Conservation (phyloP, 2,797 vertebrate species). For the Peromyscus nudipes region DNA sequence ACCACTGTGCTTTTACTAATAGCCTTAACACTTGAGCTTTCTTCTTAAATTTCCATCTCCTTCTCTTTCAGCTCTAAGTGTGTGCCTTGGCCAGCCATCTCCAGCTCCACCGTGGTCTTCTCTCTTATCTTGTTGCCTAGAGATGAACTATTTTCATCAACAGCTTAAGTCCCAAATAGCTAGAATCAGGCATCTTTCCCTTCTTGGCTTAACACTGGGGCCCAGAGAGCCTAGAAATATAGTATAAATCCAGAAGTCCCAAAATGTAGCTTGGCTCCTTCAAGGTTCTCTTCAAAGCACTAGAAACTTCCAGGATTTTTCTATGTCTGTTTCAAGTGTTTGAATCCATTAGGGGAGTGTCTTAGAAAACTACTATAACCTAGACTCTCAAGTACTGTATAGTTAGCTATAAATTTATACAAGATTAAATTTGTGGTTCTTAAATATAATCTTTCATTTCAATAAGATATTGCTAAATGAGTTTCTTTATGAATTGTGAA, state of each 20-base stretch:
- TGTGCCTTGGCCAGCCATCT: not conserved
- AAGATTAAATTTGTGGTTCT: slow-evolving; percentile 1
- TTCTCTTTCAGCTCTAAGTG: not conserved
- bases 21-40: not conserved
- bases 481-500: slow-evolving; percentile 16
- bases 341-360: not conserved
- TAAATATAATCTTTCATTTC: slow-evolving; percentile 39
- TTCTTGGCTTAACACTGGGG: not conserved
- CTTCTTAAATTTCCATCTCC: not conserved
- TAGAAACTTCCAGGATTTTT: not conserved
- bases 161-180: not conserved
- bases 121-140: not conserved
- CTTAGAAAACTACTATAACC: not conserved
- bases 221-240: not conserved
- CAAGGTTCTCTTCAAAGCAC: not conserved
- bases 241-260: not conserved
- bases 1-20: slow-evolving; percentile 16
- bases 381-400: slow-evolving; percentile 46
- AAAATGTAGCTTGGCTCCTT: slow-evolving; percentile 19
- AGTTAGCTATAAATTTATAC: slow-evolving; percentile 39
- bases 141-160: not conserved
- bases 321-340: not conserved
- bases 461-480: slow-evolving; percentile 31
- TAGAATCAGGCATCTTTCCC: slow-evolving; percentile 1
- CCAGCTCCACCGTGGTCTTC: not conserved